These are phyloP conservation scores for Bombus sylvicola DNA, from an alignment of 1,140 invertebrate species.

Conservation along the genomic window DNA sequence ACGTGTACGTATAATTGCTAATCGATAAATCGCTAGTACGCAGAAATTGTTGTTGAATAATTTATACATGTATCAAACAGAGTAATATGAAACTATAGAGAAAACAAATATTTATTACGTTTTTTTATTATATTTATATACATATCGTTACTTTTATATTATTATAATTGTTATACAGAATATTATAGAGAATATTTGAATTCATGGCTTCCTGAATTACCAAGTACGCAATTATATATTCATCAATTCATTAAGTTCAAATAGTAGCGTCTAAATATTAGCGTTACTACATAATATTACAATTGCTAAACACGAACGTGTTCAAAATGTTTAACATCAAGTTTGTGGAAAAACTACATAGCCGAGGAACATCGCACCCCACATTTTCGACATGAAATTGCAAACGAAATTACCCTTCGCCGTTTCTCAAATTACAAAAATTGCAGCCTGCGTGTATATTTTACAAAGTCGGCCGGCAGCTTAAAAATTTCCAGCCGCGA, in stretches of 20 bases:
- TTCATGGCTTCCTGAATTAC: neutral
- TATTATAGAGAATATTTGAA: neutral
- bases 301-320: neutral
- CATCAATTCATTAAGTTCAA: neutral
- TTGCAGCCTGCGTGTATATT: no score
- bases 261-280: neutral
- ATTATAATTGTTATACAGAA: neutral
- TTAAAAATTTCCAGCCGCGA: neutral
- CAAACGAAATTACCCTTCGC: neutral
- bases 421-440: neutral
- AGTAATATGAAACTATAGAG: no score
- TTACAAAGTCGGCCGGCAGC: neutral
- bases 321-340: neutral
- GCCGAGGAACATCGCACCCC: neutral
- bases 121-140: neutral
- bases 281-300: no score
- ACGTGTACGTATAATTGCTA: neutral
- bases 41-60: no score
- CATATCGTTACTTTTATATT: neutral
- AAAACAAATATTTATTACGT: neutral
- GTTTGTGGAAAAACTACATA: neutral
- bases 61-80: no score
- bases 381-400: neutral
- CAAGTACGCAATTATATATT: neutral
- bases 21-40: no score